phyloP scores from a whole-genome alignment of 1,140 invertebrate species.

The Ips typographus region DNA sequence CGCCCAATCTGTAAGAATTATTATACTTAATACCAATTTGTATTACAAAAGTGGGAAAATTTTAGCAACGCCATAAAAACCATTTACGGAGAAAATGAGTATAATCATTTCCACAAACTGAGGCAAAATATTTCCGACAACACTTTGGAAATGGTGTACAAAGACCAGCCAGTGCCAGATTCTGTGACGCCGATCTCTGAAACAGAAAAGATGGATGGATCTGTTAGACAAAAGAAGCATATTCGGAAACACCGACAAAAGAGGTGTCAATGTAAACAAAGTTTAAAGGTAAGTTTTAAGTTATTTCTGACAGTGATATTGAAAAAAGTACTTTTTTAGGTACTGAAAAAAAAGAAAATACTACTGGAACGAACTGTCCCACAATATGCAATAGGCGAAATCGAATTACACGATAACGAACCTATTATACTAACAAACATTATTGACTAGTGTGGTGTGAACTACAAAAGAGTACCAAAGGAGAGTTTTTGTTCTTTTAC shows the following conservation, averaged over 20 bases:
- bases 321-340: conserved; percentile 1
- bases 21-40: background rate
- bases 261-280: conserved; percentile 2
- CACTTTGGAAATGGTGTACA: no score
- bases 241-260: conserved; percentile 6
- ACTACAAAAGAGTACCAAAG: no score
- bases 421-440: conserved; percentile 14
- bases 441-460: no score
- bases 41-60: background rate
- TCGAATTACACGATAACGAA: conserved; percentile 18
- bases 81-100: conserved; percentile 6
- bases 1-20: conserved; percentile 16
- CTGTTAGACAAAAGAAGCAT: conserved; percentile 7
- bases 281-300: background rate
- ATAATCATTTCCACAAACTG: background rate
- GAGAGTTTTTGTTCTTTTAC: no score
- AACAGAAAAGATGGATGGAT: background rate
- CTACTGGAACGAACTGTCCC: conserved; percentile 12
- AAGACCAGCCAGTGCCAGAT: no score
- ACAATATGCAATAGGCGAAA: conserved; percentile 12
- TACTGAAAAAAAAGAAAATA: conserved; percentile 6
- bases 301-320: background rate
- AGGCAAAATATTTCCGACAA: no score
- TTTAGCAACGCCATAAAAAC: conserved; percentile 6
- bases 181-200: background rate